These are phyloP conservation scores for Poecilobothrus nobilitatus DNA, from an alignment of 2,888 invertebrate genomes.

Conservation along the genomic window DNA sequence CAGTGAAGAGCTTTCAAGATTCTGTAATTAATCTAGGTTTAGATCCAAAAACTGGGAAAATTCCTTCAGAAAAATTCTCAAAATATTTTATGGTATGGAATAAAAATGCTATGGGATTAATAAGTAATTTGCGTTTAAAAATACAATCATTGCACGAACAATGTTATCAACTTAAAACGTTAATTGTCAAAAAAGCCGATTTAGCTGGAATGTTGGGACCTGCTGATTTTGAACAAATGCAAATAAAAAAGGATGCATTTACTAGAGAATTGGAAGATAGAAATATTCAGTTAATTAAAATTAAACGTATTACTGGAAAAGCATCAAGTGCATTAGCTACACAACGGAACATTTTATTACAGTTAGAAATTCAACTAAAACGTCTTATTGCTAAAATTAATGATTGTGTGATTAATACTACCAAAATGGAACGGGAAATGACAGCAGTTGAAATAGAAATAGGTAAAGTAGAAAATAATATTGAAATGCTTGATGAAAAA, in stretches of 20 bases:
- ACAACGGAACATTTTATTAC: conserved; percentile 44
- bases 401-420: conserved; percentile 40
- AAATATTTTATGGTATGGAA: conserved; percentile 51
- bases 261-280: conserved; percentile 47
- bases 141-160: conserved; percentile 45
- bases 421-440: conserved; percentile 41
- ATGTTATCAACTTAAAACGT: conserved; percentile 39
- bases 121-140: conserved; percentile 49
- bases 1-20: conserved; percentile 44
- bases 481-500: conserved; percentile 36
- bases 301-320: conserved; percentile 48
- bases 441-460: conserved; percentile 38
- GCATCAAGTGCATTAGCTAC: conserved; percentile 47
- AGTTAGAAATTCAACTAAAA: conserved; percentile 41
- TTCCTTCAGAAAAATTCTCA: conserved; percentile 44
- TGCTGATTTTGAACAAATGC: conserved; percentile 51
- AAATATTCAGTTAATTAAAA: conserved; percentile 45
- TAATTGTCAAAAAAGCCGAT: conserved; percentile 44
- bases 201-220: conserved; percentile 48
- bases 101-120: conserved; percentile 44
- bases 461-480: conserved; percentile 34
- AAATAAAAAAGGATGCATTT: conserved; percentile 48
- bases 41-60: conserved; percentile 44
- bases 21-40: conserved; percentile 37
- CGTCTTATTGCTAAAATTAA: conserved; percentile 40